Conservation (phyloP, 2,797 vertebrate genomes). For the Spinus olivaceus region DNA sequence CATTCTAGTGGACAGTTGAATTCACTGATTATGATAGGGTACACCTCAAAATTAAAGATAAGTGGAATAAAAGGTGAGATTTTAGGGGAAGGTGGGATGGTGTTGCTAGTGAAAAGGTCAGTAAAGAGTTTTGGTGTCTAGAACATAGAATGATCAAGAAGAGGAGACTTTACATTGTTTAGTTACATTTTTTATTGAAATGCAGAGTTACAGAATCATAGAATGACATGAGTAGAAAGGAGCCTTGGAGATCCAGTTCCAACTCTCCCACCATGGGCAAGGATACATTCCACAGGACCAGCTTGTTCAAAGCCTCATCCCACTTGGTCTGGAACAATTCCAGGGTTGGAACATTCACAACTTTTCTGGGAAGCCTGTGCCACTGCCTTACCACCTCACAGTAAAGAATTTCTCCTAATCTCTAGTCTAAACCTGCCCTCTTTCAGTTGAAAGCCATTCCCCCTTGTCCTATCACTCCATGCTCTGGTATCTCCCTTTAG, state of each 20-base stretch:
- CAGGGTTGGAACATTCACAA: background rate
- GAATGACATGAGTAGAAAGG: background rate
- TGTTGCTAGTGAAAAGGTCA: background rate
- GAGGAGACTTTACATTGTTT: background rate
- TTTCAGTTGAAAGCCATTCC: background rate
- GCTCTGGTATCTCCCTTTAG: background rate
- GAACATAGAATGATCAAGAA: background rate
- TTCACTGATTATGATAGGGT: background rate
- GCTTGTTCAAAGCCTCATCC: background rate
- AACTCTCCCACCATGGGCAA: accelerated
- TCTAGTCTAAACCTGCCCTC: background rate
- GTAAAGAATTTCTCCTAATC: background rate
- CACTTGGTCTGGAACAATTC: background rate
- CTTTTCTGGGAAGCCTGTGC: background rate
- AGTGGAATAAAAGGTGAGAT: background rate
- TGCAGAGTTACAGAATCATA: background rate
- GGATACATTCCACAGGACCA: background rate
- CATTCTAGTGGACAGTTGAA: background rate
- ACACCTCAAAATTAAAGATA: background rate
- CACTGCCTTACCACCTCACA: background rate
- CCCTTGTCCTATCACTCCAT: background rate
- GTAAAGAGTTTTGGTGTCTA: background rate
- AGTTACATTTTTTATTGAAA: background rate
- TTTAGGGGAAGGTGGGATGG: background rate
- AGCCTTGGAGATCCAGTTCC: background rate